Conservation (phyloP, 2,888 invertebrate species). For the Chelonus formosanus region DNA sequence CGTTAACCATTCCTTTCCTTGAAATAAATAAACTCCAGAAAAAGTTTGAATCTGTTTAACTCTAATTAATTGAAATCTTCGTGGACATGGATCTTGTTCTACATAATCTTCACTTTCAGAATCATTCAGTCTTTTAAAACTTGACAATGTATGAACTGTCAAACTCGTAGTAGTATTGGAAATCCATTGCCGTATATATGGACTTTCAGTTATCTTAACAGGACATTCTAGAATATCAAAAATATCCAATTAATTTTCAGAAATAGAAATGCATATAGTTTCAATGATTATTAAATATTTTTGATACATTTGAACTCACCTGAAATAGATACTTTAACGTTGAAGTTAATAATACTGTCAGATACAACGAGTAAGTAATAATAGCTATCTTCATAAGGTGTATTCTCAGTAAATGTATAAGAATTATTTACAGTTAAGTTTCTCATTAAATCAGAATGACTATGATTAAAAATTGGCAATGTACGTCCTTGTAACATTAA, state of each 20-base stretch:
- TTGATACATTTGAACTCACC: slow-evolving; percentile 44
- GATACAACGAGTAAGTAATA: slow-evolving; percentile 66
- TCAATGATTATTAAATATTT: too few relatives aligned
- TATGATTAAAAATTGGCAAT: slow-evolving; percentile 60
- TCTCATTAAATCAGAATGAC: slow-evolving; percentile 44
- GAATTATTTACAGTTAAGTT: slow-evolving; percentile 55
- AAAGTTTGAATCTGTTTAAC: slow-evolving; percentile 65
- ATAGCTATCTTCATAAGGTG: slow-evolving; percentile 65
- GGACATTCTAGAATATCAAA: slow-evolving; percentile 54
- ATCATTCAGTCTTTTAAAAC: slow-evolving; percentile 42
- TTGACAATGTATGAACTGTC: slow-evolving; percentile 34
- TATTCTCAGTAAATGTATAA: slow-evolving; percentile 59
- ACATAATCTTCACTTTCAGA: slow-evolving; percentile 40
- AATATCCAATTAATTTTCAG: background rate
- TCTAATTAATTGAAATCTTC: slow-evolving; percentile 63
- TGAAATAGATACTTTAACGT: slow-evolving; percentile 58
- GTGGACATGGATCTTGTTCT: slow-evolving; percentile 56
- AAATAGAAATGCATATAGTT: too few relatives aligned
- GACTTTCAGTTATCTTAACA: slow-evolving; percentile 51
- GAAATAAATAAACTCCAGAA: slow-evolving; percentile 64
- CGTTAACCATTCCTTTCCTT: slow-evolving; percentile 66
- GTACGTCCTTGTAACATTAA: slow-evolving; percentile 60
- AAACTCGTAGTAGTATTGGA: slow-evolving; percentile 37
- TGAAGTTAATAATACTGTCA: slow-evolving; percentile 62
- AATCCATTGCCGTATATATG: slow-evolving; percentile 44